A percentile compares a stretch with the other conserved stretches of the same genome.
Conservation (phyloP, 2,888 invertebrate species). For the Lycocerus yunnanus region DNA sequence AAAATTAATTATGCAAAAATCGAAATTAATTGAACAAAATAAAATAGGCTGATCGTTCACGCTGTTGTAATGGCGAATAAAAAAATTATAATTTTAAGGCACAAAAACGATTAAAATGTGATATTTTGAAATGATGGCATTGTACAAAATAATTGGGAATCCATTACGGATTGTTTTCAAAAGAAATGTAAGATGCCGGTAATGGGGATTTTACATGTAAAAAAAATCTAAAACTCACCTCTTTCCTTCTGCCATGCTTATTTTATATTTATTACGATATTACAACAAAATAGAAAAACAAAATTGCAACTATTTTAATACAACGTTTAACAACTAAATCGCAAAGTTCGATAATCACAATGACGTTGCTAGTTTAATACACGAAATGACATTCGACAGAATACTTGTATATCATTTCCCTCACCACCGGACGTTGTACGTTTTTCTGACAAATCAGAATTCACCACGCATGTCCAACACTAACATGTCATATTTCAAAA, state of each 20-base stretch:
- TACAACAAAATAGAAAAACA: conserved; percentile 12
- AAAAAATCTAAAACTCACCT: conserved; percentile 51
- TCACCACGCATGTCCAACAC: not conserved
- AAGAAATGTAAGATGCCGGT: conserved; percentile 16
- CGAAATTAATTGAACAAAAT: not conserved
- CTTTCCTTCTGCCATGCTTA: conserved; percentile 63
- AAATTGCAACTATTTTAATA: conserved; percentile 8
- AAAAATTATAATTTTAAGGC: not conserved
- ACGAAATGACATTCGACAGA: conserved; percentile 26
- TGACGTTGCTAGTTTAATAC: conserved; percentile 30
- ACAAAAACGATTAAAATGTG: not conserved
- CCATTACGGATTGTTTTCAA: conserved; percentile 6
- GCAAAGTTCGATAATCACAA: conserved; percentile 26
- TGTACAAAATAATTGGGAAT: conserved; percentile 2
- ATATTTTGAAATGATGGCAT: not conserved
- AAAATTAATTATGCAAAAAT: not conserved
- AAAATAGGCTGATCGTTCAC: not conserved
- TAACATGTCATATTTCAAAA: not conserved
- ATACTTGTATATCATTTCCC: conserved; percentile 18
- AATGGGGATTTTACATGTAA: not conserved
- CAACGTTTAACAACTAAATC: conserved; percentile 21
- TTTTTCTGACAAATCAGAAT: conserved; percentile 20
- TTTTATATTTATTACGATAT: conserved; percentile 13
- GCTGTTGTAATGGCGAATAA: not conserved
- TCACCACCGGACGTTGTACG: not conserved